phyloP scores from a whole-genome alignment of 1,140 invertebrate species.

The Drosophila triauraria region DNA sequence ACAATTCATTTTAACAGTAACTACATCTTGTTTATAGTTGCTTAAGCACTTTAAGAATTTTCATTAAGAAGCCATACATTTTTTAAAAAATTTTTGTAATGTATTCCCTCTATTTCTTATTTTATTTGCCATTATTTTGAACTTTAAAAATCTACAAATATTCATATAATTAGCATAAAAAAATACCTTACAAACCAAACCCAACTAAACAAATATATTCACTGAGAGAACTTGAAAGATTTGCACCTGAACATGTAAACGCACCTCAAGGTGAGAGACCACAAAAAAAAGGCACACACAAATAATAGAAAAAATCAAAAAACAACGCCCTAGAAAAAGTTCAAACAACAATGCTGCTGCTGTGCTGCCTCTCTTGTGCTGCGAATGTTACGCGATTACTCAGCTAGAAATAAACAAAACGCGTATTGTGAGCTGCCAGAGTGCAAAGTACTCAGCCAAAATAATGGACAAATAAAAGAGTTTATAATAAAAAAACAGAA shows the following conservation, averaged over 20 bases:
- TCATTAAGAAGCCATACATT: background rate
- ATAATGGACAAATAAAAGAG: slow-evolving; percentile 14
- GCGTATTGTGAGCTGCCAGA: slow-evolving; percentile 3
- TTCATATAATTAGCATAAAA: background rate
- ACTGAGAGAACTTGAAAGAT: slow-evolving; percentile 9
- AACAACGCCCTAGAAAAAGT: slow-evolving; percentile 20
- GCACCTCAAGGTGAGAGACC: slow-evolving; percentile 22
- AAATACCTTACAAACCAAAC: background rate
- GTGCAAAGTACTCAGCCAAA: slow-evolving; percentile 26
- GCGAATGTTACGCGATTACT: slow-evolving; percentile 12
- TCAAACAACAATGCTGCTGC: slow-evolving; percentile 14
- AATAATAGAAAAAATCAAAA: slow-evolving; percentile 7
- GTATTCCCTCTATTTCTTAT: background rate
- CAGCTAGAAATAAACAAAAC: slow-evolving; percentile 16
- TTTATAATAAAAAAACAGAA: slow-evolving; percentile 4
- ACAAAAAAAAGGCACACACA: background rate
- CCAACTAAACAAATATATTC: background rate
- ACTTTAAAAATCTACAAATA: background rate
- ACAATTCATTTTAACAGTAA: too few species aligned
- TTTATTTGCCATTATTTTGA: background rate
- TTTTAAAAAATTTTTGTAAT: background rate
- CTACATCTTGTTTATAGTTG: background rate
- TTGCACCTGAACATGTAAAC: slow-evolving; percentile 27
- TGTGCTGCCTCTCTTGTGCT: background rate
- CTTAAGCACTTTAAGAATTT: too few species aligned